phyloP scores from a whole-genome alignment of 2,888 invertebrate genomes.

The Vesta saturnalis region DNA sequence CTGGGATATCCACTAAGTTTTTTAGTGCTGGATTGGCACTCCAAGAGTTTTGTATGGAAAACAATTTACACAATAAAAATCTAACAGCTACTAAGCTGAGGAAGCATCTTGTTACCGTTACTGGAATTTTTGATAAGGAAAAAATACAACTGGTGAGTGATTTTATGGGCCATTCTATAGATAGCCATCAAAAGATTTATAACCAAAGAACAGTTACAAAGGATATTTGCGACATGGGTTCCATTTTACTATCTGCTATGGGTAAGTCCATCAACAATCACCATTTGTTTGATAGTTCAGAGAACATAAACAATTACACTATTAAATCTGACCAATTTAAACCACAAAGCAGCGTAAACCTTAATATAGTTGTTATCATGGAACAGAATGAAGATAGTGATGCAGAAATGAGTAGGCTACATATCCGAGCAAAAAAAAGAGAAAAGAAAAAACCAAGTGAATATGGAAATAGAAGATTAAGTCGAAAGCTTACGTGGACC shows the following conservation, averaged over 20 bases:
- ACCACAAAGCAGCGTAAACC: no score
- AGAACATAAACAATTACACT: neutral
- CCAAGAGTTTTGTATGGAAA: neutral
- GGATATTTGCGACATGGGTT: neutral
- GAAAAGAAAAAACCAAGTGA: no score
- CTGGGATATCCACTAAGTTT: neutral
- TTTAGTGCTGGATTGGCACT: slow-evolving; percentile 3
- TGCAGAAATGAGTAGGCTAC: no score
- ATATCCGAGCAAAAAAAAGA: no score
- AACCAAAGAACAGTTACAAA: neutral
- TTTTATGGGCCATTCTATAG: slow-evolving; percentile 4
- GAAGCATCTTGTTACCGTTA: slow-evolving; percentile 1
- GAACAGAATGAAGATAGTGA: neutral
- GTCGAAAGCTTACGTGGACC: no score
- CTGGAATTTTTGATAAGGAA: neutral
- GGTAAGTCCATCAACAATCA: neutral
- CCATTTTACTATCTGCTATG: neutral
- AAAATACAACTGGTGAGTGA: slow-evolving; percentile 1
- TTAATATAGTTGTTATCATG: no score
- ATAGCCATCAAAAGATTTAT: neutral
- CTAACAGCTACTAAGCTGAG: neutral
- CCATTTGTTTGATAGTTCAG: neutral
- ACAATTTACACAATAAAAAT: neutral
- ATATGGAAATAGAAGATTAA: no score
- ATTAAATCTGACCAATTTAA: neutral